A percentile compares a stretch with the other conserved stretches of the same genome.
phyloP scores from a whole-genome alignment of 2,113 vertebrate species.

The Equus przewalskii region DNA sequence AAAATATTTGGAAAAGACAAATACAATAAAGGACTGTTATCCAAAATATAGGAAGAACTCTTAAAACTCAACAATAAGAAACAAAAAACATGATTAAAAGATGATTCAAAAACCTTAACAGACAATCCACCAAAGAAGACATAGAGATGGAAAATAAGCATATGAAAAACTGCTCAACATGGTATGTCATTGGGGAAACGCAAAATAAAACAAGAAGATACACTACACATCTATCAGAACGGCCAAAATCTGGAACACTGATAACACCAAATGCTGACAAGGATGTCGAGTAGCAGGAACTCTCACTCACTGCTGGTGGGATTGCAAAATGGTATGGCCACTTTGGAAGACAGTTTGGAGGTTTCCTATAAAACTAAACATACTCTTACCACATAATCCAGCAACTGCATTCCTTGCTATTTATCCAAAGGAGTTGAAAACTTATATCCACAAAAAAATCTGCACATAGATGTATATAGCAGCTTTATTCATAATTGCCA shows the following conservation, averaged over 20 bases:
- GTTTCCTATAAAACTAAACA: not conserved
- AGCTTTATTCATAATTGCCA: not conserved
- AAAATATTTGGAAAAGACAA: not conserved
- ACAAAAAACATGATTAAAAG: not conserved
- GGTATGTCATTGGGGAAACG: not conserved
- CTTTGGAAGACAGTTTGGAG: not conserved
- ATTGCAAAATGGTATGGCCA: not conserved
- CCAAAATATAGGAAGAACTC: not conserved
- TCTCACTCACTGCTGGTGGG: not conserved
- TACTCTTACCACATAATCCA: not conserved
- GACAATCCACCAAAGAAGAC: not conserved
- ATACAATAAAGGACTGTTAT: not conserved
- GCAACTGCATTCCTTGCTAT: not conserved
- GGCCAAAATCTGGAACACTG: not conserved
- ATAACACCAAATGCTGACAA: not conserved
- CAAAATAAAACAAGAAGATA: not conserved
- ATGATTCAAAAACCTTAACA: not conserved
- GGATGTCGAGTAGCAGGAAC: not conserved
- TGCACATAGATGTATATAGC: not conserved
- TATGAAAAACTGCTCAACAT: not conserved
- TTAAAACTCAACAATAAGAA: not conserved
- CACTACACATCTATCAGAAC: not conserved
- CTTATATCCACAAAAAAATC: not conserved
- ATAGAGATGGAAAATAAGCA: not conserved
- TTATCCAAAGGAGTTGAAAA: not conserved